Percentiles rank a stretch among this genome's conserved stretches.
Conservation (phyloP, 1,140 invertebrate species). For the Drosophila nigromelanica region DNA sequence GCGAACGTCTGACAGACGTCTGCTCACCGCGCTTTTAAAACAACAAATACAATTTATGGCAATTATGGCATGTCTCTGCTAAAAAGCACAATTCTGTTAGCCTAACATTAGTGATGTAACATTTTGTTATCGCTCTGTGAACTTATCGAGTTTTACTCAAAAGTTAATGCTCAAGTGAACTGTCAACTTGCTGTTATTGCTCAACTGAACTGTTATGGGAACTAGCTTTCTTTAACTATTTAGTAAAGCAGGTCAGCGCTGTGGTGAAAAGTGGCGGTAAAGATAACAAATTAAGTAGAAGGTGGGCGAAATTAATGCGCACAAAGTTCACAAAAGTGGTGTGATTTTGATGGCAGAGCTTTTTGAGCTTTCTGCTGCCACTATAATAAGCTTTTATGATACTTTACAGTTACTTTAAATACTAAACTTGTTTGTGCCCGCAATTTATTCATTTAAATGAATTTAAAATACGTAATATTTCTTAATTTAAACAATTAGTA, state of each 20-base stretch:
- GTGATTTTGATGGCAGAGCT: neutral
- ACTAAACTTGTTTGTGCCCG: slow-evolving; percentile 17
- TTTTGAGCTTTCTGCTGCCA: neutral
- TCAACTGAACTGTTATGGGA: slow-evolving; percentile 16
- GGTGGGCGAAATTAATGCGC: neutral
- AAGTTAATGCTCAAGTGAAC: slow-evolving; percentile 19
- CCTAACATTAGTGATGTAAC: slow-evolving; percentile 13
- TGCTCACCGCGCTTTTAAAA: slow-evolving; percentile 43
- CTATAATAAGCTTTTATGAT: neutral
- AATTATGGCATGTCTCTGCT: slow-evolving; percentile 28
- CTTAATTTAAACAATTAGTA: neutral
- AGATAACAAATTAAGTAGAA: neutral
- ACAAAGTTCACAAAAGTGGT: slow-evolving; percentile 7
- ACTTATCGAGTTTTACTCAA: slow-evolving; percentile 26
- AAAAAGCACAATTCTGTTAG: slow-evolving; percentile 32
- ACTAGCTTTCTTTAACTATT: neutral
- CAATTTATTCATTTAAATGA: slow-evolving; percentile 7
- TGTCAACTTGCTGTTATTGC: neutral
- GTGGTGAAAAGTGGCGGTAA: slow-evolving; percentile 1
- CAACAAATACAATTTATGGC: slow-evolving; percentile 45
- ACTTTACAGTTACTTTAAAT: neutral
- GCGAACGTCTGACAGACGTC: slow-evolving; percentile 37
- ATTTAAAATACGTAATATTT: neutral
- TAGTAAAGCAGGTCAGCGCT: neutral
- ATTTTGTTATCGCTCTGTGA: slow-evolving; percentile 25